Percentiles rank a stretch among this genome's conserved stretches.
Conservation (phyloP, 2,113 vertebrate genomes). For the Halichoerus grypus region DNA sequence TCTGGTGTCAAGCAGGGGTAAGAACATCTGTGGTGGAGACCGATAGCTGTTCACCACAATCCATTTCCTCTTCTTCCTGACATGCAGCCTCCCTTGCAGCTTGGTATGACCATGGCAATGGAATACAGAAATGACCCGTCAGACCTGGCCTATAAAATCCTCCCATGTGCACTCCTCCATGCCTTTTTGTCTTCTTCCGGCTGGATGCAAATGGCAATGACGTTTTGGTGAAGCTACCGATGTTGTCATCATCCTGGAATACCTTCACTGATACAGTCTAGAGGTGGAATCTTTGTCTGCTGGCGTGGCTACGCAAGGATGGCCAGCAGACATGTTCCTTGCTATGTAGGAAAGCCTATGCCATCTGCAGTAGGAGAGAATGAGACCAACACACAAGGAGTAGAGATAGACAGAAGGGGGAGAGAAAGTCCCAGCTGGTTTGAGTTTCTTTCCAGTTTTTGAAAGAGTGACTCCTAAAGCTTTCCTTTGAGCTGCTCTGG, state of each 20-base stretch:
- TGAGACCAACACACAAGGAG: neutral
- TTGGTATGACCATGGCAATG: too few relatives aligned
- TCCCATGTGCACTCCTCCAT: neutral
- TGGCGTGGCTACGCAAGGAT: too few relatives aligned
- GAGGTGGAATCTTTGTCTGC: neutral
- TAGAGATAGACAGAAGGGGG: neutral
- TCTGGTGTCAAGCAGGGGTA: neutral
- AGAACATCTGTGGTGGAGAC: neutral
- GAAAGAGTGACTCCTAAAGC: neutral
- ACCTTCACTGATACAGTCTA: neutral
- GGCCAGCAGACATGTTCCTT: neutral
- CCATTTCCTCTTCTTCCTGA: neutral
- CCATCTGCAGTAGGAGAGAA: neutral
- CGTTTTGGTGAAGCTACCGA: neutral
- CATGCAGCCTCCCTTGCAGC: neutral
- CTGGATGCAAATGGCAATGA: neutral
- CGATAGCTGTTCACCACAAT: neutral
- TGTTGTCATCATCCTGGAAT: neutral
- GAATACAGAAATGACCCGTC: neutral
- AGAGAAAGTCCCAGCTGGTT: neutral
- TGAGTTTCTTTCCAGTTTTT: slow-evolving; percentile 14
- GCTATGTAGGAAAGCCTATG: neutral
- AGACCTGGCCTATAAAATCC: neutral
- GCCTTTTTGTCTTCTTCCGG: neutral
- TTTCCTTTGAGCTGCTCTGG: neutral